These are phyloP conservation scores for Parnassius smintheus DNA, from an alignment of 2,888 invertebrate genomes.

Conservation along the genomic window DNA sequence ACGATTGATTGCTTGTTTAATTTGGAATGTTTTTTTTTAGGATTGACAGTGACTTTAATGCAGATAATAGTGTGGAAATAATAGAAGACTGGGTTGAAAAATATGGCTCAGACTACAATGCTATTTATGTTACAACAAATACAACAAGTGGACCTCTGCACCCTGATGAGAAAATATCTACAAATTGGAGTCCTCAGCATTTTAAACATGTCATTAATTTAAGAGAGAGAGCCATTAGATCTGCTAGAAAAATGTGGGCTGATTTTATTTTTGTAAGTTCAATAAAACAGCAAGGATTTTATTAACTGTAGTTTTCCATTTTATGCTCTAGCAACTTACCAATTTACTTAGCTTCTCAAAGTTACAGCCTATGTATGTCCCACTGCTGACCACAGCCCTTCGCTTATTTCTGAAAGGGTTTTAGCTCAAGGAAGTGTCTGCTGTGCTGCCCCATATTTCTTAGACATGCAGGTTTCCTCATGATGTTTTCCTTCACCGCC, in stretches of 20 bases:
- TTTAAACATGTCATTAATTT: conserved; percentile 90
- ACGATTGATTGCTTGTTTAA: too few species aligned
- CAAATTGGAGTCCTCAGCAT: conserved; percentile 88
- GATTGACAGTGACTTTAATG: conserved; percentile 93
- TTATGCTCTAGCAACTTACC: too few species aligned
- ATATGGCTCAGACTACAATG: conserved; percentile 85
- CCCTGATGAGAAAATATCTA: conserved; percentile 82
- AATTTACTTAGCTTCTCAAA: too few species aligned
- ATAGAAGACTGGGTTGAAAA: conserved; percentile 86
- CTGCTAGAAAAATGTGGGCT: conserved; percentile 90
- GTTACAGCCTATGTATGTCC: too few species aligned
- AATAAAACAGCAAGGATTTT: background rate
- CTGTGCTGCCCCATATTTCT: too few species aligned
- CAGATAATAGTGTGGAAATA: conserved; percentile 88
- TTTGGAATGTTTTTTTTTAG: conserved; percentile 62
- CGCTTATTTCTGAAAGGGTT: too few species aligned
- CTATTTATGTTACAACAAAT: conserved; percentile 82
- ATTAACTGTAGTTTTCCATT: too few species aligned
- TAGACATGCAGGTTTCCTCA: too few species aligned
- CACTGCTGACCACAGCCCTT: too few species aligned
- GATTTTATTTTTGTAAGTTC: conserved; percentile 92
- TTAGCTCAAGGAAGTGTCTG: too few species aligned
- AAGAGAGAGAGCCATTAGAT: conserved; percentile 87
- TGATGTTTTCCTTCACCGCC: too few species aligned
- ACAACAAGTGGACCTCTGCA: conserved; percentile 53